phyloP scores from a whole-genome alignment of 1,140 invertebrate genomes.

The Drosophila punjabiensis region DNA sequence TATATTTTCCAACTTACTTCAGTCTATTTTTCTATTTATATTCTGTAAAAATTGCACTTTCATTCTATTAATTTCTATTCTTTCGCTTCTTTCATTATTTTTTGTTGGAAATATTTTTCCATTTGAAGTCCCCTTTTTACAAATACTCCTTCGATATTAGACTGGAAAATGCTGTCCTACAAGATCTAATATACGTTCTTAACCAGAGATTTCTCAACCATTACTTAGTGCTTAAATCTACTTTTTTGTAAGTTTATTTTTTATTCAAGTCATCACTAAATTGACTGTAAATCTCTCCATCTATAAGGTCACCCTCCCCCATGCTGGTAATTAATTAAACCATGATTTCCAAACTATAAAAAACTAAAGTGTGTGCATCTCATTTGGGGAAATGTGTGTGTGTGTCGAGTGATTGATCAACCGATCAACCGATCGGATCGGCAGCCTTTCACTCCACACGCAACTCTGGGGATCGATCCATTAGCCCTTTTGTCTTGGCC shows the following conservation, averaged over 20 bases:
- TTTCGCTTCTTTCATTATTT: no score
- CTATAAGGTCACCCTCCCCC: neutral
- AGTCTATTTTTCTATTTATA: no score
- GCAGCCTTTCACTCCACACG: conserved; percentile 47
- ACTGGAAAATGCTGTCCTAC: neutral
- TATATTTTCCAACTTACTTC: no score
- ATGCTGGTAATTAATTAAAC: conserved; percentile 22
- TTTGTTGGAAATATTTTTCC: neutral
- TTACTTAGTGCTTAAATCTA: neutral
- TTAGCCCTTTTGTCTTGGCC: conserved; percentile 31
- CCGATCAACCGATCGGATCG: no score
- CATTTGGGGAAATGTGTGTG: conserved; percentile 14
- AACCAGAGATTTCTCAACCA: neutral
- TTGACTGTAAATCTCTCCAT: conserved; percentile 4
- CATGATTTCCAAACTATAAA: conserved; percentile 30
- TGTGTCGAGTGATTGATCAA: conserved; percentile 28
- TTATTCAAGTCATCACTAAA: conserved; percentile 1
- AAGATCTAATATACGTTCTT: neutral
- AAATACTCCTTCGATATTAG: neutral
- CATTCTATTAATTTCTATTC: neutral
- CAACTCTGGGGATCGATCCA: conserved; percentile 19
- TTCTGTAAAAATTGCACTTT: neutral
- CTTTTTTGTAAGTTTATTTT: neutral
- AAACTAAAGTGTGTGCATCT: conserved; percentile 21
- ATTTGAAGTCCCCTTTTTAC: neutral